Base-by-base conservation (phyloP, 1,140 invertebrate genomes). In the Drosophila repleta region DNA sequence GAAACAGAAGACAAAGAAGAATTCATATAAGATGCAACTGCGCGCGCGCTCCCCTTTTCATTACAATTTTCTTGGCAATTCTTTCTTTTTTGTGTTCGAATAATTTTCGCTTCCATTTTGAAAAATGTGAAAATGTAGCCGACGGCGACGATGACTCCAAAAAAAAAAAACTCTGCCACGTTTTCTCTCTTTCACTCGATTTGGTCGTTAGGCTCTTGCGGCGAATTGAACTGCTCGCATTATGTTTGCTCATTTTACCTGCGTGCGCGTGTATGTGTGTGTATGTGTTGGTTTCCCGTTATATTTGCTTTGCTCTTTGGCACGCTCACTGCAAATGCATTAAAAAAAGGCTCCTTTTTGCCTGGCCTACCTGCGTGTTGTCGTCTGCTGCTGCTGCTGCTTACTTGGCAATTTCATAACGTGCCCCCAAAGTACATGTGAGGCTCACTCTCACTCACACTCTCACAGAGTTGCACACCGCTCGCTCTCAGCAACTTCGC, bases 381-480 rank as follows among this genome's bases (percentile, higher is more conserved):
- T 70, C 53, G 37, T 63, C 74, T 62, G 29, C 29, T 29, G 26
- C 26, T 29, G 26, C 26, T 29, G 29, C 29, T 29, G 67, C 58
- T 48, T 69, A 77, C 82, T 73, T 78, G 83, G 74, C 74, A 87
- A 68, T 82, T 88, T 88, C 71, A 82, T 76, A 87, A 69, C 78
- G 67, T 87, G 70, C 83, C 83, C 75, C 82, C 82, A 88, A 82
- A 58, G 45, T 71, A n/a, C 2, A 82, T 61, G 71, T 61, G 74
- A 64, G 48, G 71, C 67, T 74, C 62, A 66, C 53, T 82, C 78
- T 64, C 21, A 39, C 76, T 58, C 56, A 43, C 62, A 66, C 52
- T 81, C 76, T 52, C 55, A 46, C 26, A 32, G 37, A 52, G 24
- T 15, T 62, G n/a, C n/a, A 78, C 46, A 39, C 55, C n/a, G 58